These are phyloP conservation scores for Linurgus olivaceus DNA, from an alignment of 2,797 vertebrate genomes.

Conservation along the genomic window DNA sequence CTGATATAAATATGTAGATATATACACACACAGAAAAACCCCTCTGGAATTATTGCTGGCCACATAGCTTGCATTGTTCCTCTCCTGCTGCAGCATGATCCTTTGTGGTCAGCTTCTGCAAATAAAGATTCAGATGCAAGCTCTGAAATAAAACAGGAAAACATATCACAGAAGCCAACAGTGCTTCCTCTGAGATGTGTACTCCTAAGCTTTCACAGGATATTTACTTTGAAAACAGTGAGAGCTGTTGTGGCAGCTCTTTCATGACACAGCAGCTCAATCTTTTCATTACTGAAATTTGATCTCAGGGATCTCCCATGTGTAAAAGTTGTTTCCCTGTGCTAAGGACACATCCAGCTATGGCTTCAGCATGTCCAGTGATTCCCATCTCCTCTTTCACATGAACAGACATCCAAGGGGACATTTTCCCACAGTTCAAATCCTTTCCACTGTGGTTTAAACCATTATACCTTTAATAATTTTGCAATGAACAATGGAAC, in stretches of 20 bases:
- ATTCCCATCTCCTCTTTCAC: background rate
- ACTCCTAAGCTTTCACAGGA: background rate
- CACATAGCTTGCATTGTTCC: background rate
- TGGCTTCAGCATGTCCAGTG: background rate
- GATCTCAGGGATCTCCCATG: background rate
- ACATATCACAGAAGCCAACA: background rate
- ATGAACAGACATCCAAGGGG: background rate
- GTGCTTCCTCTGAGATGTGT: background rate
- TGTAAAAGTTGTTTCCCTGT: background rate
- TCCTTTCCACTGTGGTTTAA: background rate
- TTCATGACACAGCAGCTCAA: background rate
- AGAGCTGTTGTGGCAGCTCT: background rate
- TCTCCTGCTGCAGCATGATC: background rate
- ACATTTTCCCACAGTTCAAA: background rate
- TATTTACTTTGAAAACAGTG: background rate
- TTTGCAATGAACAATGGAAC: background rate
- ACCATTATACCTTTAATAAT: background rate
- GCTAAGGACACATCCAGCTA: background rate
- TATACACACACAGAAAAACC: background rate
- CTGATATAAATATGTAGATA: accelerated
- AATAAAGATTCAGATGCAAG: background rate
- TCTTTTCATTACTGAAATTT: background rate
- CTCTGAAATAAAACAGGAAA: slow-evolving; percentile 1
- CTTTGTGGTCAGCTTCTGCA: background rate
- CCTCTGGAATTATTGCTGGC: background rate